Evolutionary conservation across 2,888 invertebrate species (phyloP).

Genomic region (Athripsodes cinereus): DNA sequence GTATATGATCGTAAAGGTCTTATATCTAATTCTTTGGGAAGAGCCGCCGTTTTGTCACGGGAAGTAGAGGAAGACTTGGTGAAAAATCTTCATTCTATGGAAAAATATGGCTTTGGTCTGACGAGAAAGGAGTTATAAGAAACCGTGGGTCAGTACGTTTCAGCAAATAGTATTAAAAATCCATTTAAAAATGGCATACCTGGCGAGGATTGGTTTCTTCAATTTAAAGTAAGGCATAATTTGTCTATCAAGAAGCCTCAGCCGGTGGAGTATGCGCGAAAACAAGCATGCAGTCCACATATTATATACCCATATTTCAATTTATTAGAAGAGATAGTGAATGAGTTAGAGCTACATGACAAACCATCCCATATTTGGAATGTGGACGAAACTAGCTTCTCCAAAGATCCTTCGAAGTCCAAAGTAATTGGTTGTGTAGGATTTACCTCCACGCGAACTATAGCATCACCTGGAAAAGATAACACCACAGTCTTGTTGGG

Average conservation of each 20-base stretch:
- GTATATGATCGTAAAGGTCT: too few relatives aligned
- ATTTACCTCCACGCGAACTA: slow-evolving; percentile 1
- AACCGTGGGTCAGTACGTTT: slow-evolving; percentile 30
- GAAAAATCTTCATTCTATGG: slow-evolving; percentile 30
- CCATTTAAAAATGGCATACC: slow-evolving; percentile 31
- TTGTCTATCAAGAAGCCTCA: slow-evolving; percentile 35
- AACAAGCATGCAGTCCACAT: not conserved
- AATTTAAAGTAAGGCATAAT: slow-evolving; percentile 30
- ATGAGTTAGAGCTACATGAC: not conserved
- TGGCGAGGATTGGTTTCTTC: slow-evolving; percentile 31
- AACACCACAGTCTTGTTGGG: not conserved
- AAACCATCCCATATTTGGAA: slow-evolving; percentile 4
- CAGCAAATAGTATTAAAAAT: slow-evolving; percentile 29
- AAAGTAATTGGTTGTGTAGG: slow-evolving; percentile 5
- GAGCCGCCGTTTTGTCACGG: too few relatives aligned
- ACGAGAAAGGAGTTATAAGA: slow-evolving; percentile 31
- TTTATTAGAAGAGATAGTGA: slow-evolving; percentile 1
- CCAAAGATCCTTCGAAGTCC: slow-evolving; percentile 3
- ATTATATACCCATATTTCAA: not conserved
- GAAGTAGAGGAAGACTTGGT: too few relatives aligned
- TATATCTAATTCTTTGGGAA: too few relatives aligned
- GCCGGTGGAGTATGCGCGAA: slow-evolving; percentile 29
- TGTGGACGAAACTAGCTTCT: slow-evolving; percentile 3
- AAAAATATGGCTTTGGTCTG: slow-evolving; percentile 32
- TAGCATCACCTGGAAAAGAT: not conserved